phyloP scores from a whole-genome alignment of 2,888 invertebrate genomes.

The Vesta saturnalis region DNA sequence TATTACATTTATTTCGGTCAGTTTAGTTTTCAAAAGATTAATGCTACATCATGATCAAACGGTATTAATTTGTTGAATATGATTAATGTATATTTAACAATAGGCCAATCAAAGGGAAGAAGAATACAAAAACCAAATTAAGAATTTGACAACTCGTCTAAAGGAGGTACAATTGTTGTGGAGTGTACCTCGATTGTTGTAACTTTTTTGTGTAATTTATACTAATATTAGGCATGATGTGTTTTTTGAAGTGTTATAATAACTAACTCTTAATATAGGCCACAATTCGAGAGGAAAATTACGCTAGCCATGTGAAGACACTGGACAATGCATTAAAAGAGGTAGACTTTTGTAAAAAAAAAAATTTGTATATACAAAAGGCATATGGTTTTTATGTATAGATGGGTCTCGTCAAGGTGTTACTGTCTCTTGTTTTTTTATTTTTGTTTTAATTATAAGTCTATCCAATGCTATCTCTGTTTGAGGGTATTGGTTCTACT shows the following conservation, averaged over 20 bases:
- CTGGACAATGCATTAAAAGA: conserved; percentile 91
- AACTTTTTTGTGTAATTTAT: conserved; percentile 34
- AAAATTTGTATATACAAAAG: conserved; percentile 29
- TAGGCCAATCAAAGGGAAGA: conserved; percentile 99
- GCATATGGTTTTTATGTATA: conserved; percentile 15
- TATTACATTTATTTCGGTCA: no score
- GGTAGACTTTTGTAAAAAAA: conserved; percentile 69
- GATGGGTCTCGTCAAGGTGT: conserved; percentile 33
- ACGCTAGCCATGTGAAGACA: conserved; percentile 89
- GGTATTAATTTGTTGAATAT: neutral
- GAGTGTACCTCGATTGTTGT: conserved; percentile 35
- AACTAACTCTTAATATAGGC: conserved; percentile 73
- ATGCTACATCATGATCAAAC: neutral
- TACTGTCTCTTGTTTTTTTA: conserved; percentile 7
- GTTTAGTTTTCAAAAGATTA: no score
- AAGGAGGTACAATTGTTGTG: conserved; percentile 85
- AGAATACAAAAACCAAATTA: conserved; percentile 99
- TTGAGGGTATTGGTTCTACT: conserved; percentile 30
- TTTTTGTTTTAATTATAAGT: conserved; percentile 11
- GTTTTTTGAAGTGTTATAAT: conserved; percentile 58
- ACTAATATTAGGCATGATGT: conserved; percentile 33
- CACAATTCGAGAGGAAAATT: conserved; percentile 94
- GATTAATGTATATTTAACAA: conserved; percentile 33
- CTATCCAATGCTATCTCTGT: conserved; percentile 31
- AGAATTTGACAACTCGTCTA: conserved; percentile 97